phyloP scores from a whole-genome alignment of 2,888 invertebrate species.

The Slavum lentiscoides region DNA sequence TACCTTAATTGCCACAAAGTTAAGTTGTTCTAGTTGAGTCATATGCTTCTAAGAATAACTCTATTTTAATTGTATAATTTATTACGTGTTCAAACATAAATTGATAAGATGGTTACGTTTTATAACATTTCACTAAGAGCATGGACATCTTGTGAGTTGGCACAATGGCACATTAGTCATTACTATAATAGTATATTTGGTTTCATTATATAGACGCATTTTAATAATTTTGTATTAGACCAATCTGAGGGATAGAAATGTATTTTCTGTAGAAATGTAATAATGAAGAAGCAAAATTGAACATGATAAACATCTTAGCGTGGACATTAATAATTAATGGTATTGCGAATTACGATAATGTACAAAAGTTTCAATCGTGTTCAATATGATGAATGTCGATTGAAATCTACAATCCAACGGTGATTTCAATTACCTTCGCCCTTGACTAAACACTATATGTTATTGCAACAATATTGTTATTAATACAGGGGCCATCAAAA shows the following conservation, averaged over 20 bases:
- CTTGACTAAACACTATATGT: constrained; percentile 34
- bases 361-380: constrained; percentile 2
- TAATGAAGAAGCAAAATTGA: constrained; percentile 8
- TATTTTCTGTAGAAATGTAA: neutral
- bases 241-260: neutral
- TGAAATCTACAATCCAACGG: constrained; percentile 27
- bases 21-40: constrained; percentile 2
- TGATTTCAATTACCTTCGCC: constrained; percentile 31
- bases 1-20: neutral
- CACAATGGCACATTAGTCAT: neutral
- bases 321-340: constrained; percentile 8
- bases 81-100: neutral
- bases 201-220: neutral
- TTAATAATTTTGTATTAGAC: too few relatives aligned
- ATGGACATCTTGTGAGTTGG: neutral
- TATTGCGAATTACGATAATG: constrained; percentile 11
- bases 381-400: constrained; percentile 26
- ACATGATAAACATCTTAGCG: constrained; percentile 13
- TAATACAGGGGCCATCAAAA: neutral
- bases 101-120: neutral
- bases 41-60: constrained; percentile 18
- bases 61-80: neutral
- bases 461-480: neutral
- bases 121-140: neutral
- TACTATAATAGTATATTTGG: too few relatives aligned